These are phyloP conservation scores for Brachionus manjavacas DNA, from an alignment of 1,140 invertebrate genomes.

Conservation along the genomic window DNA sequence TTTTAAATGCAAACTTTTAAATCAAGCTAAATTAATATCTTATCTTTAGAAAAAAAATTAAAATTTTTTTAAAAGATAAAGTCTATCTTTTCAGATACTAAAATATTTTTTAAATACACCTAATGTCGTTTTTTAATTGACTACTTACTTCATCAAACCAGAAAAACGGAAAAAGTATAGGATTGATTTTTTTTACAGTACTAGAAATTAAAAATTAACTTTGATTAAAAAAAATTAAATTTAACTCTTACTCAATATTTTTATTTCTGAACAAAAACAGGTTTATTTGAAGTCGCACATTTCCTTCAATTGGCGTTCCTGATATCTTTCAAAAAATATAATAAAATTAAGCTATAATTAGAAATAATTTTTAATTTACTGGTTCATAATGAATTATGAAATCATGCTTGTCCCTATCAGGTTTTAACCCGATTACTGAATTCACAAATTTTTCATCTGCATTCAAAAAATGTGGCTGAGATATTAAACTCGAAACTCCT, in stretches of 20 bases:
- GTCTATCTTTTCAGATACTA: too few species aligned
- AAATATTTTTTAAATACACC: too few species aligned
- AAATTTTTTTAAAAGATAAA: too few species aligned
- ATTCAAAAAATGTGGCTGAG: constrained; percentile 39
- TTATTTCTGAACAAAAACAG: neutral
- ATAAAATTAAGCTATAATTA: neutral
- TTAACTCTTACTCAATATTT: constrained; percentile 19
- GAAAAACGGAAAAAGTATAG: constrained; percentile 1
- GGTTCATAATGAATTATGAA: constrained; percentile 28
- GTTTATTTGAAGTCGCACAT: neutral
- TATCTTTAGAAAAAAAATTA: neutral
- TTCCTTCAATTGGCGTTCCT: neutral
- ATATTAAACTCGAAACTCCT: constrained; percentile 20
- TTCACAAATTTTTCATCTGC: constrained; percentile 6
- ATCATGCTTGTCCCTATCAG: constrained; percentile 15
- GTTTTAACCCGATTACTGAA: neutral
- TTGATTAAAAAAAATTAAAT: neutral
- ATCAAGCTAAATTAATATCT: neutral
- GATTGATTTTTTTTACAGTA: neutral
- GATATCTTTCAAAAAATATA: neutral
- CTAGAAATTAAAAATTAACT: neutral
- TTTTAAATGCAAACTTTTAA: neutral
- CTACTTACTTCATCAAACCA: constrained; percentile 38
- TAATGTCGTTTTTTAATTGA: neutral
- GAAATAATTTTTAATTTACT: neutral